A percentile compares a stretch with the other conserved stretches of the same genome.
phyloP scores from a whole-genome alignment of 2,113 vertebrate genomes.

The Gambusia affinis region DNA sequence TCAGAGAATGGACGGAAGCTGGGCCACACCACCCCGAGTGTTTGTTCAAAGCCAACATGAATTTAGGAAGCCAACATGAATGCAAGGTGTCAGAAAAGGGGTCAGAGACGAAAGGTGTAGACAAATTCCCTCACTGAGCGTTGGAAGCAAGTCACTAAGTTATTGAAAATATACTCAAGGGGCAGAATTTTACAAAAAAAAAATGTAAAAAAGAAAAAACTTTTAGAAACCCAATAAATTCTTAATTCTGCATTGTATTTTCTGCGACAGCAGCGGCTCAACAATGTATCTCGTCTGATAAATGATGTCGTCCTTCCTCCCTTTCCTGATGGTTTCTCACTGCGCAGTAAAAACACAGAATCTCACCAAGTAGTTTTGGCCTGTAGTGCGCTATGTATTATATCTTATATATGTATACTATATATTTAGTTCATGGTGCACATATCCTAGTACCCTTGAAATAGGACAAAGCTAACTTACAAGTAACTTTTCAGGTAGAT shows the following conservation, averaged over 20 bases:
- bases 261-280: slow-evolving; percentile 17
- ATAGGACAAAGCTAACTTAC: too few species aligned
- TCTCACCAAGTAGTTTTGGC: too few species aligned
- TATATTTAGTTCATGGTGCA: too few species aligned
- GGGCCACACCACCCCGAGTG: slow-evolving; percentile 61
- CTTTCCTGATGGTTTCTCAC: slow-evolving; percentile 70
- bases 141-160: slow-evolving; percentile 43
- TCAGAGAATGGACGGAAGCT: slow-evolving; percentile 76
- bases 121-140: slow-evolving; percentile 42
- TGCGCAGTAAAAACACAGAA: too few species aligned
- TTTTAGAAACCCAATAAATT: neutral
- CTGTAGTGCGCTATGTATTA: too few species aligned
- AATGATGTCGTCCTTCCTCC: slow-evolving; percentile 73
- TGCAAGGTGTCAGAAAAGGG: slow-evolving; percentile 67
- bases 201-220: neutral
- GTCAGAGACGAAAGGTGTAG: slow-evolving; percentile 68
- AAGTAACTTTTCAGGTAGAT: too few species aligned
- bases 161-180: neutral
- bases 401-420: too few species aligned
- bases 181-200: too few species aligned
- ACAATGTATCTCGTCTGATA: slow-evolving; percentile 41
- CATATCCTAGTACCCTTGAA: too few species aligned
- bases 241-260: neutral
- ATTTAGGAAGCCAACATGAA: slow-evolving; percentile 76
- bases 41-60: slow-evolving; percentile 73